phyloP scores from a whole-genome alignment of 1,140 invertebrate species.

The Muscidifurax raptorellus region DNA sequence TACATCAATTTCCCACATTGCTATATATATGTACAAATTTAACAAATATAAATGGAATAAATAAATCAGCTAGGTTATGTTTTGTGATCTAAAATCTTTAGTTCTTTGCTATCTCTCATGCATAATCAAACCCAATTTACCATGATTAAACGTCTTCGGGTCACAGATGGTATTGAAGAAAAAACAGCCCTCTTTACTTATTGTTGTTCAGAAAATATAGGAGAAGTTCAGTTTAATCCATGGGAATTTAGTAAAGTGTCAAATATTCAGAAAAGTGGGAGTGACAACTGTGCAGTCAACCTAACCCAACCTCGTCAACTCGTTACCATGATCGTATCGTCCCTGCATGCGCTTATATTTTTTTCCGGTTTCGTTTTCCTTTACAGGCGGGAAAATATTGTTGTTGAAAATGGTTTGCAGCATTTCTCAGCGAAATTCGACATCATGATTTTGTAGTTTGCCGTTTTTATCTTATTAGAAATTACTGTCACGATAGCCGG shows the following conservation, averaged over 20 bases:
- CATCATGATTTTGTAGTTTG: not conserved
- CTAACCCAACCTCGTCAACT: not conserved
- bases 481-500: constrained; percentile 28
- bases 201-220: not conserved
- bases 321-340: too few relatives aligned
- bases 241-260: constrained; percentile 14
- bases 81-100: not conserved
- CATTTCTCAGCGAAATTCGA: not conserved
- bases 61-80: constrained; percentile 13
- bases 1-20: too few relatives aligned
- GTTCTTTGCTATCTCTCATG: not conserved
- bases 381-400: constrained; percentile 29
- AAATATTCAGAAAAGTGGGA: constrained; percentile 36
- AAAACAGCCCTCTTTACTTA: not conserved
- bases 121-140: constrained; percentile 11
- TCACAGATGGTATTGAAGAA: not conserved
- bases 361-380: constrained; percentile 19
- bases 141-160: constrained; percentile 27
- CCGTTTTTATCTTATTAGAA: not conserved
- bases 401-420: constrained; percentile 25
- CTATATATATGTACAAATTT: too few relatives aligned
- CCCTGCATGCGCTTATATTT: constrained; percentile 11
- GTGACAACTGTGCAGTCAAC: constrained; percentile 16
- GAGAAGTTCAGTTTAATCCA: constrained; percentile 31
- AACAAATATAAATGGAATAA: not conserved